These are phyloP conservation scores for Sternotherus odoratus DNA, from an alignment of 2,797 vertebrate species.

Conservation along the genomic window DNA sequence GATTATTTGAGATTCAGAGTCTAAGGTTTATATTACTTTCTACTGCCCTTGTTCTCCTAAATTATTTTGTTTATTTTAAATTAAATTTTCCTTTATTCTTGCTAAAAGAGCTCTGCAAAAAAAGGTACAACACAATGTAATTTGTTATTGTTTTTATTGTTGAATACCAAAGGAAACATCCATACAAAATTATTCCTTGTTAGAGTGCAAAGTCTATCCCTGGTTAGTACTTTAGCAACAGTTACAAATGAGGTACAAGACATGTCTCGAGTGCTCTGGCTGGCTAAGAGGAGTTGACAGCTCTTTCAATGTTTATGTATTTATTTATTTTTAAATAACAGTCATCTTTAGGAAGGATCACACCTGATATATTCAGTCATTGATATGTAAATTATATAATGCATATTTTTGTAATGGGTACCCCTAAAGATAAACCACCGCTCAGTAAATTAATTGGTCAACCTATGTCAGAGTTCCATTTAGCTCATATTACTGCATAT, in stretches of 20 bases:
- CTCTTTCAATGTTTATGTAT: too few species aligned
- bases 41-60: not conserved
- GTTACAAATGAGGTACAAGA: not conserved
- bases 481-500: too few species aligned
- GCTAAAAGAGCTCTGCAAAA: not conserved
- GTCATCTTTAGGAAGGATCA: too few species aligned
- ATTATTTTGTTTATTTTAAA: not conserved
- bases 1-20: not conserved
- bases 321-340: too few species aligned
- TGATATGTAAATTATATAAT: too few species aligned
- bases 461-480: too few species aligned
- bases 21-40: too few species aligned
- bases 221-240: not conserved
- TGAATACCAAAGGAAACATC: not conserved
- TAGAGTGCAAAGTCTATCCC: not conserved
- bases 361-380: too few species aligned
- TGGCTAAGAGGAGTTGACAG: too few species aligned
- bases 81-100: not conserved
- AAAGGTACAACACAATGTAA: not conserved
- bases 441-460: too few species aligned
- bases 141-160: not conserved
- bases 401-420: too few species aligned
- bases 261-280: not conserved
- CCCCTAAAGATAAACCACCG: too few species aligned
- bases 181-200: not conserved